Evolutionary conservation across 2,113 vertebrate genomes (phyloP).

Genomic region (Gasterosteus aculeatus): DNA sequence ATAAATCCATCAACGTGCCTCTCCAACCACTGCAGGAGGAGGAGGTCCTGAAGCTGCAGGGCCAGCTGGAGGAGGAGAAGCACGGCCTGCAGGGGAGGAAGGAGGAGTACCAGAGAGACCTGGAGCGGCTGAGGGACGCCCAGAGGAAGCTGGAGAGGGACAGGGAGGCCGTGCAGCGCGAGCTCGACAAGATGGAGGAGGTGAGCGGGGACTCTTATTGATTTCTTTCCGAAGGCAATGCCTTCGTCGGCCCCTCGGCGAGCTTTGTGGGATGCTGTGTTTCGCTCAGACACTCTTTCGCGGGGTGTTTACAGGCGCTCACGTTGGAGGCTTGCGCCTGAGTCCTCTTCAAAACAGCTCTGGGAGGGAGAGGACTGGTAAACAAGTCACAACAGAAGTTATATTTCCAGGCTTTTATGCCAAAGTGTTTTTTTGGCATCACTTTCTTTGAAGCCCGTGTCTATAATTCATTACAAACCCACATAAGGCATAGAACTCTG

Average conservation of each 20-base stretch:
- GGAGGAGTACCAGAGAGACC: constrained; percentile 86
- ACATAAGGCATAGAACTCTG: neutral
- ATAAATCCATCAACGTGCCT: constrained; percentile 23
- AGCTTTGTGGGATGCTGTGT: neutral
- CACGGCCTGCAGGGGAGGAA: constrained; percentile 83
- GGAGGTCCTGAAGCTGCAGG: constrained; percentile 72
- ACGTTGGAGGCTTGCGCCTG: constrained; percentile 1
- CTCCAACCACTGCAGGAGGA: constrained; percentile 77
- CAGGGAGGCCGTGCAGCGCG: constrained; percentile 82
- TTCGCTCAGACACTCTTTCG: constrained; percentile 27
- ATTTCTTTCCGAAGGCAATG: no score
- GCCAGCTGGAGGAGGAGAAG: constrained; percentile 81
- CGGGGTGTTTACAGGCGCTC: constrained; percentile 23
- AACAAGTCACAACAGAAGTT: constrained; percentile 1
- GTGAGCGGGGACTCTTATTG: constrained; percentile 42
- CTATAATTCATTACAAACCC: neutral
- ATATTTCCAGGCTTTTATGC: neutral
- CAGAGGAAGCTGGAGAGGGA: constrained; percentile 92
- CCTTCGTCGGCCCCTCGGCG: neutral
- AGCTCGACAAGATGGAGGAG: constrained; percentile 82
- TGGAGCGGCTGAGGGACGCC: constrained; percentile 87
- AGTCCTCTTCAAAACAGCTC: constrained; percentile 6
- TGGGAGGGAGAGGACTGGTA: neutral
- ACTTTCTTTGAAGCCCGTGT: neutral
- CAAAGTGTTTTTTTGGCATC: neutral